A percentile compares a stretch with the other conserved stretches of the same genome.
phyloP scores from a whole-genome alignment of 2,797 vertebrate genomes.

The Chaetodon trifasciatus region DNA sequence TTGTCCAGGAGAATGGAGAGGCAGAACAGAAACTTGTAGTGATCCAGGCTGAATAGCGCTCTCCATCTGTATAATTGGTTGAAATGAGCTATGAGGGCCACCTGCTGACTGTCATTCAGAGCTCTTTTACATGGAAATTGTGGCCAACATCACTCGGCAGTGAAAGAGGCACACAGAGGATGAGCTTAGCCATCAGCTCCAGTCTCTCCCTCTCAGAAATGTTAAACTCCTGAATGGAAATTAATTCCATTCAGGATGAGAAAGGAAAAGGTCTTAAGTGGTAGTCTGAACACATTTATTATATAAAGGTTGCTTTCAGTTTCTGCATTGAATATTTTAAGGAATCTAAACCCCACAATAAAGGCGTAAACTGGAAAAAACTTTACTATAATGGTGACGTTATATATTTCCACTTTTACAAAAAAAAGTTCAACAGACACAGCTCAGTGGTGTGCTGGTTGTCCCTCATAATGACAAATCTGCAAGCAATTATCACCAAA shows the following conservation, averaged over 20 bases:
- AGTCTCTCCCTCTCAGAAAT: not conserved
- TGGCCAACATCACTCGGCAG: slow-evolving; percentile 40
- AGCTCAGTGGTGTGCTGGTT: too few species aligned
- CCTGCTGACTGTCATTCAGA: slow-evolving; percentile 73
- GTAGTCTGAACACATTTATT: too few species aligned
- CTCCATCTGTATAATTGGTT: slow-evolving; percentile 76
- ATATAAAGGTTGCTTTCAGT: too few species aligned
- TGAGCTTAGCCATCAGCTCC: slow-evolving; percentile 17
- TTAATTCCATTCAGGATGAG: slow-evolving; percentile 1
- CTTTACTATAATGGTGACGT: too few species aligned
- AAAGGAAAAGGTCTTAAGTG: not conserved
- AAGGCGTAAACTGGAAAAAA: too few species aligned
- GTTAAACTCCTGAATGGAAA: not conserved
- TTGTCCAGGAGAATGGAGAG: slow-evolving; percentile 38
- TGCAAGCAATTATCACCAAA: not conserved
- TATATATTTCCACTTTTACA: too few species aligned
- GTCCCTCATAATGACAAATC: not conserved
- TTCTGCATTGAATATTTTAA: too few species aligned
- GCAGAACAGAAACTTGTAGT: slow-evolving; percentile 65
- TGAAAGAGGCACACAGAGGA: slow-evolving; percentile 20
- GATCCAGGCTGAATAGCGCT: slow-evolving; percentile 57
- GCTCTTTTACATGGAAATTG: slow-evolving; percentile 69
- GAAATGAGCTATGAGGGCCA: slow-evolving; percentile 71
- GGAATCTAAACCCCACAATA: too few species aligned
- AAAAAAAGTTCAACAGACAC: too few species aligned